Percentiles rank a stretch among this genome's conserved stretches.
phyloP scores from a whole-genome alignment of 2,113 vertebrate genomes.

The Neolamprologus sp. region DNA sequence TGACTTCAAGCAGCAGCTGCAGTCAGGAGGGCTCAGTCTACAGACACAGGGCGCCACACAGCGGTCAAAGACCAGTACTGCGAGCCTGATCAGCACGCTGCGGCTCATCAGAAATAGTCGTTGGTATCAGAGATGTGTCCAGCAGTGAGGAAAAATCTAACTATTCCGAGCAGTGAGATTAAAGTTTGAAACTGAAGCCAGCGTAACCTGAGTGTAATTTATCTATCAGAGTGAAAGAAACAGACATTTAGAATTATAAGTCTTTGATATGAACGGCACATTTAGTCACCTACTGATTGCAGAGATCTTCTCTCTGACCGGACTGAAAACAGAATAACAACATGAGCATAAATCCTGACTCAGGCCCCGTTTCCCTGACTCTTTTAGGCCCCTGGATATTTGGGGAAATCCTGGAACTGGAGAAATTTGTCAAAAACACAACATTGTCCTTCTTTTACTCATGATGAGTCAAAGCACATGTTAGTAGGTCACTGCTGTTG shows the following conservation, averaged over 20 bases:
- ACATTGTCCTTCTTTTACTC: neutral
- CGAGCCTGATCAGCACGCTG: neutral
- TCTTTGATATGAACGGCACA: neutral
- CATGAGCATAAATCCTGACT: neutral
- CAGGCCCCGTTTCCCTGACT: neutral
- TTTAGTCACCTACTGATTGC: neutral
- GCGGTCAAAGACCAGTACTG: neutral
- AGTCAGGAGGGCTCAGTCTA: neutral
- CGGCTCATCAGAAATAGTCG: neutral
- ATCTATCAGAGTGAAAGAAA: neutral
- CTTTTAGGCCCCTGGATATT: neutral
- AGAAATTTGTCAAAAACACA: neutral
- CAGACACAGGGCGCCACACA: neutral
- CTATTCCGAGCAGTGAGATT: neutral
- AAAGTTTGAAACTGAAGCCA: neutral
- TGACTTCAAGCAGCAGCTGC: neutral
- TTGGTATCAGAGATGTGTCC: neutral
- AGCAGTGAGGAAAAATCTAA: neutral
- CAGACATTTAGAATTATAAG: neutral
- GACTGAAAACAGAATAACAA: neutral
- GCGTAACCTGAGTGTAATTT: accelerated
- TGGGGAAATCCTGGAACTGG: neutral
- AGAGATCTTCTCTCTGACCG: neutral
- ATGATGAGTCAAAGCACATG: neutral
- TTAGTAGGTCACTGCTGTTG: neutral